Percentiles rank a stretch among this genome's conserved stretches.
phyloP scores from a whole-genome alignment of 2,797 vertebrate genomes.

The Sebastes matsubarae region DNA sequence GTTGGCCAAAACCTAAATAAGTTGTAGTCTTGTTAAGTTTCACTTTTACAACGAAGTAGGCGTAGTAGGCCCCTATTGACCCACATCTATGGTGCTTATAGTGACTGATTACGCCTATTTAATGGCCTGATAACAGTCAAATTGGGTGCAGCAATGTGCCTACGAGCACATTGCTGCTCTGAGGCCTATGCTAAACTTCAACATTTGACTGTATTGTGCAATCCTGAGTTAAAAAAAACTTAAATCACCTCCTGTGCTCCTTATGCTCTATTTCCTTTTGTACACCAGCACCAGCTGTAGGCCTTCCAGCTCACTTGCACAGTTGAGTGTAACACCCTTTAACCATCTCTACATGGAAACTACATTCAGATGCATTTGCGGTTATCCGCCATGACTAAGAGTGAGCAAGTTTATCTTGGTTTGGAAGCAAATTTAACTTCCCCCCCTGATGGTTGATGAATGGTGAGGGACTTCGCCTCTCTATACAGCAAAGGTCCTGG shows the following conservation, averaged over 20 bases:
- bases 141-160: too few relatives aligned
- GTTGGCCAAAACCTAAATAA: too few relatives aligned
- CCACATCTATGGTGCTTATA: too few relatives aligned
- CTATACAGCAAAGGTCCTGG: neutral
- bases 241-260: neutral
- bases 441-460: neutral
- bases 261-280: constrained; percentile 32
- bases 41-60: too few relatives aligned
- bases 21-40: too few relatives aligned
- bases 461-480: neutral
- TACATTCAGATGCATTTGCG: constrained; percentile 12
- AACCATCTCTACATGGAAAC: constrained; percentile 13
- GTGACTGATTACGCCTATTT: too few relatives aligned
- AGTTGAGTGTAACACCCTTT: constrained; percentile 5
- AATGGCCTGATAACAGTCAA: too few relatives aligned
- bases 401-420: neutral
- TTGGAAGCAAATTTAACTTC: neutral
- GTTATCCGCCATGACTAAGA: neutral
- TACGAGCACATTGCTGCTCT: neutral
- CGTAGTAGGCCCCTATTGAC: too few relatives aligned
- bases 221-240: neutral
- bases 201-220: neutral
- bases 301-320: constrained; percentile 23
- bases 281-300: constrained; percentile 36
- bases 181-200: neutral